phyloP scores from a whole-genome alignment of 2,113 vertebrate genomes.

The Atrichornis clamosus region DNA sequence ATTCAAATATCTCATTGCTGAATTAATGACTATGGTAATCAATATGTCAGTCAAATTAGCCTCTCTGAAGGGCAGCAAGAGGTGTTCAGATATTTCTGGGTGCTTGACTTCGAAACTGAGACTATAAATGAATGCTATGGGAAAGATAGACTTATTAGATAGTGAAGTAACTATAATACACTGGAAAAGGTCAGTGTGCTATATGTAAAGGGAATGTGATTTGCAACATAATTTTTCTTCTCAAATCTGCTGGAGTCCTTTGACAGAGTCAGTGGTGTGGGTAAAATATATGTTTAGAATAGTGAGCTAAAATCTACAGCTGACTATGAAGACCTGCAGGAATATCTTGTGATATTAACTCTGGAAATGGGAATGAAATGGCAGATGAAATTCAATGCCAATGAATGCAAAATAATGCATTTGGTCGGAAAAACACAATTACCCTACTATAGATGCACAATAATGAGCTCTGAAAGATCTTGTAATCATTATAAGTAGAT shows the following conservation, averaged over 20 bases:
- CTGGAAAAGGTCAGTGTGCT: neutral
- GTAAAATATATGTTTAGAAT: neutral
- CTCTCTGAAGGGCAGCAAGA: neutral
- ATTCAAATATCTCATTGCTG: neutral
- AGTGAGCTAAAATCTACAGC: neutral
- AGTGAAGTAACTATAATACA: neutral
- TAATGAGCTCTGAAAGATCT: conserved; percentile 8
- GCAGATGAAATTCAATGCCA: conserved; percentile 10
- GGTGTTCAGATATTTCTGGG: neutral
- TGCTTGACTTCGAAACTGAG: neutral
- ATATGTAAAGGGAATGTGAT: neutral
- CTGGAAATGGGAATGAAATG: conserved; percentile 4
- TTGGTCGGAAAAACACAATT: neutral
- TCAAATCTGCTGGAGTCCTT: neutral
- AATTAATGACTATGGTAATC: neutral
- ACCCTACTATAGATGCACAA: neutral
- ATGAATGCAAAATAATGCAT: neutral
- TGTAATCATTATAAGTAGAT: neutral
- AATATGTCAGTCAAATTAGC: neutral
- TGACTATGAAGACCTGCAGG: neutral
- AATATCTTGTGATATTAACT: neutral
- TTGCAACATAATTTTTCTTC: neutral
- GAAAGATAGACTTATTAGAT: neutral
- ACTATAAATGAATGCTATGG: neutral
- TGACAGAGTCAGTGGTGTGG: neutral